Evolutionary conservation across 2,113 vertebrate genomes (phyloP).

Genomic region (Thalassoma bifasciatum): DNA sequence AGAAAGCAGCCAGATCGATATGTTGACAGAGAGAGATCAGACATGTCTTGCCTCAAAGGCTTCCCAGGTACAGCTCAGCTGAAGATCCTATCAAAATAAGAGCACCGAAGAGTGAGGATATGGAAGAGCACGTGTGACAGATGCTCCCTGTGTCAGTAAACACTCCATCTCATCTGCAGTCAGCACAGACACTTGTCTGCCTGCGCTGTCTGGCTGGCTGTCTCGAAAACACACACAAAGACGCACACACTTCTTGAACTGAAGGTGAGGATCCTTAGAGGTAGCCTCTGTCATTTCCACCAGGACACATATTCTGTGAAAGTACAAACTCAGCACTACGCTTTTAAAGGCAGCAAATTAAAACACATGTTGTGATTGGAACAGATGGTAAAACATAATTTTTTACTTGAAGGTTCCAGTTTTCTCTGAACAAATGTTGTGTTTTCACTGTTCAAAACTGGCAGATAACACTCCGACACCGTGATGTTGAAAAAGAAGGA

Average conservation of each 20-base stretch:
- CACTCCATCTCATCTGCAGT: slow-evolving; percentile 85
- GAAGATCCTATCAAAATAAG: slow-evolving; percentile 43
- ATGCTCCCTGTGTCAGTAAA: slow-evolving; percentile 82
- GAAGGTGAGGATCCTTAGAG: slow-evolving; percentile 62
- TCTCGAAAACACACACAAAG: slow-evolving; percentile 44
- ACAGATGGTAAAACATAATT: not conserved
- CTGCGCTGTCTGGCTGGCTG: slow-evolving; percentile 81
- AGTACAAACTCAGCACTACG: slow-evolving; percentile 37
- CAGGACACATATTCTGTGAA: slow-evolving; percentile 29
- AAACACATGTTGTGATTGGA: slow-evolving; percentile 20
- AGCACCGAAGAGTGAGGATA: slow-evolving; percentile 45
- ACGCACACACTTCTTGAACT: slow-evolving; percentile 41
- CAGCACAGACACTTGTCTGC: slow-evolving; percentile 83
- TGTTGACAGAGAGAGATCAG: slow-evolving; percentile 33
- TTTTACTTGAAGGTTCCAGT: slow-evolving; percentile 48
- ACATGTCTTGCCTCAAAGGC: slow-evolving; percentile 2
- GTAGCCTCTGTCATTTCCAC: slow-evolving; percentile 51
- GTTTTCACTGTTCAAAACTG: slow-evolving; percentile 23
- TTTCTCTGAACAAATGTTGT: slow-evolving; percentile 25
- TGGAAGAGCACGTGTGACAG: slow-evolving; percentile 70
- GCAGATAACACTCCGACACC: not conserved
- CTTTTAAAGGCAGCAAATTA: slow-evolving; percentile 15
- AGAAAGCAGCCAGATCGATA: not conserved
- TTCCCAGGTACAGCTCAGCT: slow-evolving; percentile 23
- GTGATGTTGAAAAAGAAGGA: slow-evolving; percentile 8